Evolutionary conservation across 1,140 invertebrate genomes (phyloP).

Genomic region (Ctenoplectra terminalis): DNA sequence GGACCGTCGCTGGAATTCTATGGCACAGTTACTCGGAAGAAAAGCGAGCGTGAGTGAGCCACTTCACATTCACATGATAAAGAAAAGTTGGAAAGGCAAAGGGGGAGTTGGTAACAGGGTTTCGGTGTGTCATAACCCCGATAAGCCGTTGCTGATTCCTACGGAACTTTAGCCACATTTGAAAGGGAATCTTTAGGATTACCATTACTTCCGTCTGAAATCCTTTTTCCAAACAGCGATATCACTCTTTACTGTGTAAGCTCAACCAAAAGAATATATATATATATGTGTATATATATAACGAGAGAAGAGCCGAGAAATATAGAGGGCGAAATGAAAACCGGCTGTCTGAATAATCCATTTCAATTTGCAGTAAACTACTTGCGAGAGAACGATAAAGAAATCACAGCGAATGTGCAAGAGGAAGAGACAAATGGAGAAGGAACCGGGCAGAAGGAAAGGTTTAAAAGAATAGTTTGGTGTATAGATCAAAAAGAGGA

Average conservation of each 20-base stretch:
- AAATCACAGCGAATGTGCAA: conserved; percentile 6
- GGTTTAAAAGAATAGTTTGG: conserved; percentile 11
- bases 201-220: conserved; percentile 79
- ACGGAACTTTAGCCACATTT: conserved; percentile 74
- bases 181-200: conserved; percentile 79
- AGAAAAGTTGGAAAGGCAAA: conserved; percentile 24
- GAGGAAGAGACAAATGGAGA: not conserved
- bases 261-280: not conserved
- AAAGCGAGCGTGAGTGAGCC: not conserved
- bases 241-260: conserved; percentile 41
- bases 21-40: no score
- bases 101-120: conserved; percentile 45
- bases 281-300: no score
- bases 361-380: conserved; percentile 81
- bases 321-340: conserved; percentile 65
- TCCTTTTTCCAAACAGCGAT: conserved; percentile 72
- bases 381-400: conserved; percentile 46
- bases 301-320: conserved; percentile 31
- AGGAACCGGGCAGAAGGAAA: not conserved
- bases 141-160: conserved; percentile 77
- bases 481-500: conserved; percentile 9
- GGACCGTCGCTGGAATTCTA: not conserved
- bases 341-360: conserved; percentile 76
- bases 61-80: conserved; percentile 34
- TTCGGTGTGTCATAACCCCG: conserved; percentile 78